phyloP scores from a whole-genome alignment of 1,140 invertebrate genomes.

The Charaxes varanes region DNA sequence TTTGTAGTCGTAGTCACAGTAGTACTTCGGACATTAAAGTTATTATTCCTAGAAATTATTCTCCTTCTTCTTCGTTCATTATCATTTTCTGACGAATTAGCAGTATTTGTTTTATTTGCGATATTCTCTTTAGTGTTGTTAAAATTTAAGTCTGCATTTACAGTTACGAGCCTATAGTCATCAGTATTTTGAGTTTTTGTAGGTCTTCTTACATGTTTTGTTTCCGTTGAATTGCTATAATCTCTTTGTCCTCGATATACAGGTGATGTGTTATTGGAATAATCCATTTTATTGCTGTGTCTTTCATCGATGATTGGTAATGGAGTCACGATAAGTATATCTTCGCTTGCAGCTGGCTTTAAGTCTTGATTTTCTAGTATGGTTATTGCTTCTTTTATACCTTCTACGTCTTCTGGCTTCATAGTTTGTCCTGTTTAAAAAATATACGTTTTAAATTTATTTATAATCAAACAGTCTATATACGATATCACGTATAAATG shows the following conservation, averaged over 20 bases:
- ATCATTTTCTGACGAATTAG: conserved; percentile 24
- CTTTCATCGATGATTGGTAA: conserved; percentile 51
- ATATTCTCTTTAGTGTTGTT: conserved; percentile 21
- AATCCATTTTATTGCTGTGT: conserved; percentile 32
- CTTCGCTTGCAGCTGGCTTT: conserved; percentile 22
- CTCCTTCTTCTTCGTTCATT: conserved; percentile 45
- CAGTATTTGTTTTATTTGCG: conserved; percentile 14
- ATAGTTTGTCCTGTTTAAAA: conserved; percentile 41
- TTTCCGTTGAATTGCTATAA: conserved; percentile 29
- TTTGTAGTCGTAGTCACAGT: conserved; percentile 21
- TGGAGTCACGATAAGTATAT: conserved; percentile 46
- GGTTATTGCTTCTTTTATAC: conserved; percentile 66
- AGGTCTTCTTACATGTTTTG: conserved; percentile 18
- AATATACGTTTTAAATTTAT: too few relatives aligned
- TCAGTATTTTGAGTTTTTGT: conserved; percentile 22
- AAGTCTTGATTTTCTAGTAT: conserved; percentile 63
- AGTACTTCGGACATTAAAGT: conserved; percentile 6
- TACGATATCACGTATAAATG: too few relatives aligned
- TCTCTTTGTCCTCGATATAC: conserved; percentile 53
- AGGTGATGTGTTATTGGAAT: conserved; percentile 26
- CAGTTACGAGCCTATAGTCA: conserved; percentile 34
- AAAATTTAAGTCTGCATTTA: conserved; percentile 43
- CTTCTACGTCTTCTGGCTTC: conserved; percentile 62
- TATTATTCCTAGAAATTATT: conserved; percentile 35
- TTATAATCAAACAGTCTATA: too few relatives aligned